These are phyloP conservation scores for Callithrix jacchus DNA, from an alignment of 2,113 vertebrate genomes.

Conservation along the genomic window DNA sequence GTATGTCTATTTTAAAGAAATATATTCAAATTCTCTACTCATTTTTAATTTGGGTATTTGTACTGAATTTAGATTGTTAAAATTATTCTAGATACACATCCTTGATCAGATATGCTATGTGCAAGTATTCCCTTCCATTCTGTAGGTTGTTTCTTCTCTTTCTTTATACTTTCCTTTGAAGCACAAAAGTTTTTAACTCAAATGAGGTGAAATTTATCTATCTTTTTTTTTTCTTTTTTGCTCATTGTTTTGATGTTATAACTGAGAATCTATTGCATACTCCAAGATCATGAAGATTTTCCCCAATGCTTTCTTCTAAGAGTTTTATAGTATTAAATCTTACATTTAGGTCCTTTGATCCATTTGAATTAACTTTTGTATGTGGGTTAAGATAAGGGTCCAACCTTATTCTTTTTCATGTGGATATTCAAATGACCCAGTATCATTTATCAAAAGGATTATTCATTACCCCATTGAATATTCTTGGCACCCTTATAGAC, in stretches of 20 bases:
- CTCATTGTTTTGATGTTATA: not conserved
- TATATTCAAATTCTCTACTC: not conserved
- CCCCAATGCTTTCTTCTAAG: not conserved
- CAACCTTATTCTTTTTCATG: not conserved
- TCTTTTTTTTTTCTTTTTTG: not conserved
- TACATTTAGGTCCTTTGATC: not conserved
- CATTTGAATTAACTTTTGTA: not conserved
- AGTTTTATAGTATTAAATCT: not conserved
- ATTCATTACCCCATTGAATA: not conserved
- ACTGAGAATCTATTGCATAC: not conserved
- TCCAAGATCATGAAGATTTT: not conserved
- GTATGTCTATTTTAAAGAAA: not conserved
- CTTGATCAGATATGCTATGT: not conserved
- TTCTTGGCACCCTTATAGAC: not conserved
- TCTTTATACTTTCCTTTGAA: not conserved
- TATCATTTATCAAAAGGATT: not conserved
- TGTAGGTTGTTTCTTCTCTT: not conserved
- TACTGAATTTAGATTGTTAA: not conserved
- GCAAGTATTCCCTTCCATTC: not conserved
- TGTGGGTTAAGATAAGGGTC: not conserved
- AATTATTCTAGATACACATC: not conserved
- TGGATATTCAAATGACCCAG: not conserved
- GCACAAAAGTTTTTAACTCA: not conserved
- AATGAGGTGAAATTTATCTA: not conserved
- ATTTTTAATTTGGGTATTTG: not conserved